phyloP scores from a whole-genome alignment of 2,113 vertebrate species.

The Natator depressus region DNA sequence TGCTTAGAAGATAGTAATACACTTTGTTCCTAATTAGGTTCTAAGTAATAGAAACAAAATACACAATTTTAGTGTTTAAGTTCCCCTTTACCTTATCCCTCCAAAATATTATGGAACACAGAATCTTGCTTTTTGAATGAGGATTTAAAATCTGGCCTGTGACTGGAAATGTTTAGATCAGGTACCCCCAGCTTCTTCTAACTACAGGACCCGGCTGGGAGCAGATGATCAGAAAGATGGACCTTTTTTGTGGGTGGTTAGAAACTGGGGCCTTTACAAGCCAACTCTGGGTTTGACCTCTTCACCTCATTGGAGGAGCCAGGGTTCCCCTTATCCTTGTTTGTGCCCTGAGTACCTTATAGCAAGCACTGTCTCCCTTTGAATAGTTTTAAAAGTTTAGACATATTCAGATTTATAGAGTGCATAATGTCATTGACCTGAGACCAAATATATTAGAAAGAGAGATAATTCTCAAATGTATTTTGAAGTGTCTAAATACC shows the following conservation, averaged over 20 bases:
- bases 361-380: accelerated
- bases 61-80: too few relatives aligned
- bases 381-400: neutral
- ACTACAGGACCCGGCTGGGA: neutral
- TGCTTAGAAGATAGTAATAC: neutral
- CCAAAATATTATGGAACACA: neutral
- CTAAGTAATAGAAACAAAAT: neutral
- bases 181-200: neutral
- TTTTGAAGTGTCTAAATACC: neutral
- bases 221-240: neutral
- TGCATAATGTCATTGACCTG: slow-evolving; percentile 28
- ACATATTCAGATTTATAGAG: slow-evolving; percentile 43
- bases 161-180: neutral
- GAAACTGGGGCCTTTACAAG: neutral
- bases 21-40: neutral
- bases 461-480: neutral
- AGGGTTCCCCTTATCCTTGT: neutral
- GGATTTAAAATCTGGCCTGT: neutral
- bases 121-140: neutral
- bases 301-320: neutral
- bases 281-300: neutral
- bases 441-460: neutral
- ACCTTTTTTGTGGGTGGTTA: neutral
- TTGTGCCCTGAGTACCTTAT: neutral
- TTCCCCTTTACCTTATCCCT: neutral